Base-by-base conservation (phyloP, 1,140 invertebrate species). In the Drosophila saltans region DNA sequence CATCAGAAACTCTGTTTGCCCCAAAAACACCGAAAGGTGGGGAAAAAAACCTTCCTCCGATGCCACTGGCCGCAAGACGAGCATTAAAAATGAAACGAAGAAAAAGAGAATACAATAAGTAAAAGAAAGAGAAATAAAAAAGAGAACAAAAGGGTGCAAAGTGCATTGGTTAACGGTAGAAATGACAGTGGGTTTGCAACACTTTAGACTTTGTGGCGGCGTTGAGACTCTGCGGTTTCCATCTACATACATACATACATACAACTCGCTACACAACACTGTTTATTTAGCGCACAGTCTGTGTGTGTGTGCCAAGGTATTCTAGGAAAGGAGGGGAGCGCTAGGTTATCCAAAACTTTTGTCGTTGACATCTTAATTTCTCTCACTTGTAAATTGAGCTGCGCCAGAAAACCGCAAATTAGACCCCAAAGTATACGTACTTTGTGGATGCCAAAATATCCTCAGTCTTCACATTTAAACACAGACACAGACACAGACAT, bases 321-420 rank as follows among this genome's bases (percentile, higher is more conserved):
- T 16, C 61, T 9, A 21, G 45, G 45, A 2, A 69, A 57, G 6
- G 33, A 1, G 6, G 3, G 33, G 6, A 36, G 3, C 4, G 69
- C 62, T 63, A 75, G 72, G 70, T 86, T 75, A 68, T 59, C 40
- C 67, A 66, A 86, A 86, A 85, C 70, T 86, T 85, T 79, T 78
- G 79, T 77, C 82, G 45, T 52, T 52, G 80, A 86, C 82, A 86
- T 86, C 83, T 86, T 86, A 86, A 86, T 86, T 86, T 88, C 82
- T 88, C 82, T 88, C 83, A 88, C 82, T 86, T 88, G 83, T 86
- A 86, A 86, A 86, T 86, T 86, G 83, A 86, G 82, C 83, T 86
- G 82, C 83, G 82, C 76, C 82, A 88, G 82, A 83, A 79, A 52
- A 88, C 82, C 82, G 76, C 82, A 86, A 86, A 86, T 86, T 86